Conservation (phyloP, 2,888 invertebrate genomes). For the Conops quadrifasciatus region DNA sequence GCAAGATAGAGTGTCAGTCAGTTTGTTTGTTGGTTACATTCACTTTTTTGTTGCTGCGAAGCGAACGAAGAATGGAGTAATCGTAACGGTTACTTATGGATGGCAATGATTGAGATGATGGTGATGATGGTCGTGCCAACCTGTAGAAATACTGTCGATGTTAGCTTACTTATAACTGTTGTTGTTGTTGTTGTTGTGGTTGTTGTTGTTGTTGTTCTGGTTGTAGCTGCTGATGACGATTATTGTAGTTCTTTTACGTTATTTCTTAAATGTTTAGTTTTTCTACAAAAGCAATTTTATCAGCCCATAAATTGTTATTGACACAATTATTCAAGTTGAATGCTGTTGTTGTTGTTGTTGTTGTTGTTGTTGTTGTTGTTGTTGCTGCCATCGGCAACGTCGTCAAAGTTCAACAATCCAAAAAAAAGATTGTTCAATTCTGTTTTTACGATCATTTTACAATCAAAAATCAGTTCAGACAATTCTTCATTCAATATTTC, state of each 20-base stretch:
- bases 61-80: background rate
- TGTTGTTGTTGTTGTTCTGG: too few species aligned
- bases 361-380: conserved; percentile 8
- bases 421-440: background rate
- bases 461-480: conserved; percentile 16
- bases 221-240: background rate
- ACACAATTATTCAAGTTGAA: background rate
- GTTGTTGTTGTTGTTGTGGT: conserved; percentile 17
- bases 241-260: background rate
- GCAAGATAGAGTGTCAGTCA: background rate
- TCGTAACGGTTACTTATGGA: too few species aligned
- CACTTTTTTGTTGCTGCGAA: background rate
- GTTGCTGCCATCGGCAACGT: background rate
- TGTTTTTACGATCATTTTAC: background rate
- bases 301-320: background rate
- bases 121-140: too few species aligned
- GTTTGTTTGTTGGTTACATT: background rate
- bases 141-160: background rate
- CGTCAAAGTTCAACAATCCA: conserved; percentile 9
- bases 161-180: background rate
- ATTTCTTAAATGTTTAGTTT: too few species aligned
- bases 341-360: background rate
- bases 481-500: conserved; percentile 28
- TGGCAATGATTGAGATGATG: too few species aligned
- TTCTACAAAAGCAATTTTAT: too few species aligned